Evolutionary conservation across 2,113 vertebrate genomes (phyloP), one percentile per base, ranked within the genome.

Genomic region (Lophura nycthemera): DNA sequence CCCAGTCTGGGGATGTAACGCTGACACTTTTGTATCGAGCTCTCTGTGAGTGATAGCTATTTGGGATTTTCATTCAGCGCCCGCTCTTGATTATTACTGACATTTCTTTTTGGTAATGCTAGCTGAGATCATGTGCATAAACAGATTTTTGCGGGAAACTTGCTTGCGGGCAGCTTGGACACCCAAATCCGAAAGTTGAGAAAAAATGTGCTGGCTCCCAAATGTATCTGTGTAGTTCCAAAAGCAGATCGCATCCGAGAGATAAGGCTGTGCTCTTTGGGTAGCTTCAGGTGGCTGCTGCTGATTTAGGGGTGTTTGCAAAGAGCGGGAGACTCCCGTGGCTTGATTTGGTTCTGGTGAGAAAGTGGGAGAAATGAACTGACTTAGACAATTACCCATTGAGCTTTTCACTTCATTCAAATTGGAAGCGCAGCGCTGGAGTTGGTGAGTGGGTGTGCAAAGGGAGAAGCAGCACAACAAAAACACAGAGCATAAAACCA

Each of bases 391-490:
- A 95, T 95, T 95, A 75, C 93, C 93, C 95, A 97, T 96, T 96
- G 95, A 95, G 93, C 83, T 96, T 96, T 96, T 87, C 89, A 76
- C 84, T 96, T 90, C 95, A 96, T 97, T 95, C 95, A 95, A 90
- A 95, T 69, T 86, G 70, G 82, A 73, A 9, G 12, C 14, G 34
- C 80, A 11, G 83, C 25, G 13, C 88, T 52, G 11, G 60, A 93
- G 88, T 95, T 91, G 90, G 89, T 75, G 95, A 90, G 96, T 96
- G 95, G 94, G 95, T 95, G 95, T 96, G 92, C 90, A 92, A 92
- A 96, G 71, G 73, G 85, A 95, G 76, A 95, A 59, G 92, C 70
- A 92, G 66, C 86, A 81, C 79, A 95, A 83, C 91, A 84, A 95
- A 95, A 90, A 2, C 86, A 89, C 22, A 4, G 88, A 92, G 79